Base-by-base conservation (phyloP, 1,140 invertebrate genomes). In the Eupeodes corollae region DNA sequence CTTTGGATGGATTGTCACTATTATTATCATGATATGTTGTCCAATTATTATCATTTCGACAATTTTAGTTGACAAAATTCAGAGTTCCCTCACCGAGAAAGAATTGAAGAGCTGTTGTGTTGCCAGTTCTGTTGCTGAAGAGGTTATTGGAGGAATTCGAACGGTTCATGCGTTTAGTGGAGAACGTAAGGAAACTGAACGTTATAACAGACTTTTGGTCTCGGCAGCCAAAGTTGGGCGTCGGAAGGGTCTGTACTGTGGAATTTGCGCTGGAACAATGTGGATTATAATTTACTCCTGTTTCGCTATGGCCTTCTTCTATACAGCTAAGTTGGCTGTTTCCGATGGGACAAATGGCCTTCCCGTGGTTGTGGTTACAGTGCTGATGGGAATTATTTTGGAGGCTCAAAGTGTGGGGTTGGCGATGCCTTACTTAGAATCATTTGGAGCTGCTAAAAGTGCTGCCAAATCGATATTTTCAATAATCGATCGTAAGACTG, bases 1-100 rank as follows among this genome's bases (percentile, higher is more conserved):
- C 12, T 88, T 87, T 59, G 88, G 88, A 45, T 95, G 91, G 90
- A 80, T 91, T 59, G 70, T 96, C 15, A 90, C 91, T 1, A 71
- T 95, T 0, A 83, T 95, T 33, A 85, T 95, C 52, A 61, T 94
- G 5, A 82, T 79, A 16, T 85, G 88, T 52, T 75, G 88, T 10
- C 91, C 91, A 0, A 68, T 89, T 15, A 79, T 89, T 15, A 80
- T 87, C 10, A 68, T 76, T 12, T 72, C 79, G 8, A 80, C 80
- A 1, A 79, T 79, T 13, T 53, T 83, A 11, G 79, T 85, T 3
- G 77, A 78, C 10, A 79, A 78, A 64, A 69, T 84, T 77, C 78
- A 80, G 55, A 78, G 79, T 5, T 74, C 72, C 3, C 69, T 83
- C 40, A 79, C 83, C 0, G 74, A 74, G 0, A 67, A 76, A 18